A percentile compares a stretch with the other conserved stretches of the same genome.
These are phyloP conservation scores for Balearica regulorum DNA, from an alignment of 2,797 vertebrate genomes.

Conservation along the genomic window DNA sequence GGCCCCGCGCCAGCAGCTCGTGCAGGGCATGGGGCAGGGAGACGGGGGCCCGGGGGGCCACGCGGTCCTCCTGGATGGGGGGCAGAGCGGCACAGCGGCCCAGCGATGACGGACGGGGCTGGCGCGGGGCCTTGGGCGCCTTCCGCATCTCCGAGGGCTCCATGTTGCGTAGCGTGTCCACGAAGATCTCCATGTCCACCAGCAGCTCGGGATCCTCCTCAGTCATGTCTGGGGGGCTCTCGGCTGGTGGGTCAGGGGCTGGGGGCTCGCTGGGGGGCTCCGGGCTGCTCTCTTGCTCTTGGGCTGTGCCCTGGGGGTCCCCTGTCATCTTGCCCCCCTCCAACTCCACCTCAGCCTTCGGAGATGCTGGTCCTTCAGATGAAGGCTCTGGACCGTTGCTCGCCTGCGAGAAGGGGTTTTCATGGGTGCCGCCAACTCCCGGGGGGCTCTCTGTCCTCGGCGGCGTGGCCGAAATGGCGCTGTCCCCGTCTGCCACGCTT, in stretches of 20 bases:
- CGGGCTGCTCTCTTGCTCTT: neutral
- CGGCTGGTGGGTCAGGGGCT: neutral
- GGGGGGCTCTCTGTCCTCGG: neutral
- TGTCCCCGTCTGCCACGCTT: fast-evolving
- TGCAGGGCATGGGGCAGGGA: neutral
- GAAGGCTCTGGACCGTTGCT: neutral
- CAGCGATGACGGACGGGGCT: slow-evolving; percentile 53
- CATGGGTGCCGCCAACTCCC: fast-evolving
- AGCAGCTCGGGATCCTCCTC: slow-evolving; percentile 71
- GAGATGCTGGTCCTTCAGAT: neutral
- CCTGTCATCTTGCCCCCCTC: fast-evolving
- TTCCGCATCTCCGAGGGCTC: slow-evolving; percentile 79
- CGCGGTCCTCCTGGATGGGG: slow-evolving; percentile 84
- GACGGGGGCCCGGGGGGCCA: neutral
- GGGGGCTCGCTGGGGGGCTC: neutral
- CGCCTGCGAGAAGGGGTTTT: neutral
- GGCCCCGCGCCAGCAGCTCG: neutral
- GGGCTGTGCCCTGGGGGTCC: neutral
- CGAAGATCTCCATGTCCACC: slow-evolving; percentile 85
- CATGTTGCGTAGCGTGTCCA: slow-evolving; percentile 89
- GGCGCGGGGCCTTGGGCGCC: slow-evolving; percentile 58
- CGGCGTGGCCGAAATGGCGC: neutral
- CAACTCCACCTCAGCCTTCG: neutral
- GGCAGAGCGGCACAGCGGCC: slow-evolving; percentile 75
- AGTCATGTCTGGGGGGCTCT: fast-evolving